These are phyloP conservation scores for Nestor notabilis DNA, from an alignment of 2,113 vertebrate genomes.

Conservation along the genomic window DNA sequence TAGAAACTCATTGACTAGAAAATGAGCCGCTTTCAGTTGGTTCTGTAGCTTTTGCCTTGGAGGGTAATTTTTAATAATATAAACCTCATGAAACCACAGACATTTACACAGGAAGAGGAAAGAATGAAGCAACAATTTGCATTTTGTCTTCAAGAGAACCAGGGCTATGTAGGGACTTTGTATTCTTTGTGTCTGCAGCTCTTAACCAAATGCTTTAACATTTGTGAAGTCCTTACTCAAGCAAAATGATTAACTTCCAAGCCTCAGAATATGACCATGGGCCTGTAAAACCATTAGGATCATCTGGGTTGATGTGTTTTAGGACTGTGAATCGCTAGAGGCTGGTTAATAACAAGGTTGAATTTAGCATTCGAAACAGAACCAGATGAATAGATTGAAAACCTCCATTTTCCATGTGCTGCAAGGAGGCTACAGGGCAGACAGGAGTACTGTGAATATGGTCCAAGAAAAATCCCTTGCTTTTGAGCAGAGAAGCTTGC, in stretches of 20 bases:
- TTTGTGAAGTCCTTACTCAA: neutral
- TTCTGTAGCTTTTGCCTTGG: constrained; percentile 22
- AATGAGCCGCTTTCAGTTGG: constrained; percentile 18
- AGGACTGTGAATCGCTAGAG: neutral
- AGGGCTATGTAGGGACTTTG: neutral
- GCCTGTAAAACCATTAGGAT: neutral
- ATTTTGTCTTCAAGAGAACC: neutral
- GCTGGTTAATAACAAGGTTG: neutral
- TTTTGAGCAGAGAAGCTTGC: neutral
- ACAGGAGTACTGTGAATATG: neutral
- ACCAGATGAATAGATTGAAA: neutral
- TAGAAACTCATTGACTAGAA: constrained; percentile 58
- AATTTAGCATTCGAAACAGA: neutral
- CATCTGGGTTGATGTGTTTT: neutral
- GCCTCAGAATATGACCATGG: neutral
- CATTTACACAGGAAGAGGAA: constrained; percentile 25
- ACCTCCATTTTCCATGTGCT: neutral
- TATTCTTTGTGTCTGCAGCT: neutral
- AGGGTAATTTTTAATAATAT: constrained; percentile 57
- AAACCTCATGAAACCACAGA: constrained; percentile 35
- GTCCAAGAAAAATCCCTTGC: neutral
- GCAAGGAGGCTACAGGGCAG: neutral
- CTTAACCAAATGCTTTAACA: neutral
- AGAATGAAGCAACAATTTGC: constrained; percentile 13
- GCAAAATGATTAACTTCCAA: neutral